phyloP scores from a whole-genome alignment of 2,888 invertebrate genomes.

The Gari tellinella region DNA sequence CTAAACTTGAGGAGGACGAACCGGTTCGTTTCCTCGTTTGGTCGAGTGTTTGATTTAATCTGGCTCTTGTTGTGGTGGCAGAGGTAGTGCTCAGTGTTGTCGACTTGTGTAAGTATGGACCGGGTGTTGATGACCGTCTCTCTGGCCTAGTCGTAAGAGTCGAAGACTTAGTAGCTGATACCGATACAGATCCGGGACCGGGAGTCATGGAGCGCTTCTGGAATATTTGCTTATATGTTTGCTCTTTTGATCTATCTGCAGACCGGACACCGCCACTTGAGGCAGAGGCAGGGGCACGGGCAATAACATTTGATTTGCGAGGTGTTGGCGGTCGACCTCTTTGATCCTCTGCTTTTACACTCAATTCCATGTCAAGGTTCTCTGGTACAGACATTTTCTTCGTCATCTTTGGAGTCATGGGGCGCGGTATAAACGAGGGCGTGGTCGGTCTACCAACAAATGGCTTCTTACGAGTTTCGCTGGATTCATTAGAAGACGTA shows the following conservation, averaged over 20 bases:
- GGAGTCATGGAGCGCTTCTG: constrained; percentile 72
- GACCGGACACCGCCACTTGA: constrained; percentile 5
- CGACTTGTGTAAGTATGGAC: constrained; percentile 48
- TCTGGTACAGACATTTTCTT: constrained; percentile 43
- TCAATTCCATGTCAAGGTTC: constrained; percentile 9
- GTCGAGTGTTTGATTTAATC: constrained; percentile 44
- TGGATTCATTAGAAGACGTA: constrained; percentile 7
- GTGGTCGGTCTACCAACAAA: constrained; percentile 59
- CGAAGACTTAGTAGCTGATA: constrained; percentile 7
- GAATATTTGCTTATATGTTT: constrained; percentile 69
- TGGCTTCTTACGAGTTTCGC: constrained; percentile 19
- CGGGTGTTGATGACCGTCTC: constrained; percentile 63
- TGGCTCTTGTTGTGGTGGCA: constrained; percentile 37
- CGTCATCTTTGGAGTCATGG: constrained; percentile 60
- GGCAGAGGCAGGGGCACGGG: constrained; percentile 43
- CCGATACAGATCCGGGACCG: constrained; percentile 50
- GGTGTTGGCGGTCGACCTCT: constrained; percentile 64
- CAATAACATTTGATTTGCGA: constrained; percentile 61
- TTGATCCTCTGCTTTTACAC: constrained; percentile 2
- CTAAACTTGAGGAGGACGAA: constrained; percentile 17
- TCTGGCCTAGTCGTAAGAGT: not conserved
- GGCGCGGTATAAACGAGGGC: constrained; percentile 65
- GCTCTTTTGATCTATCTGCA: constrained; percentile 49
- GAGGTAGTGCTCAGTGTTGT: constrained; percentile 40
- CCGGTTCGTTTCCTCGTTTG: constrained; percentile 24